A percentile compares a stretch with the other conserved stretches of the same genome.
Conservation (phyloP, 2,888 invertebrate species). For the Empis livida region DNA sequence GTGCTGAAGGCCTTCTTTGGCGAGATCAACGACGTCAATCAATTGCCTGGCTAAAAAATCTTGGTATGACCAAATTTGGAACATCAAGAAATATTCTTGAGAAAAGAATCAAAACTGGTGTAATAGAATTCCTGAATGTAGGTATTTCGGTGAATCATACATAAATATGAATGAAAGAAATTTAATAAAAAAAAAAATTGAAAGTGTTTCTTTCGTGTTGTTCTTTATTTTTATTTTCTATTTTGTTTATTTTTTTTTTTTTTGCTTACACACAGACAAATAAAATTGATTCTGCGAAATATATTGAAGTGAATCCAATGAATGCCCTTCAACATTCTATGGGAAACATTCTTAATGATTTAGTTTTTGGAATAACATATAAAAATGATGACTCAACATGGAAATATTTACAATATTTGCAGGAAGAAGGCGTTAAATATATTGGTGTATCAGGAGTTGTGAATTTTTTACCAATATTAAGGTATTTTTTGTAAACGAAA, state of each 20-base stretch:
- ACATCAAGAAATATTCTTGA: constrained; percentile 49
- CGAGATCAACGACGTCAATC: constrained; percentile 68
- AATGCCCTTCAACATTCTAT: constrained; percentile 44
- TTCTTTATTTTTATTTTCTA: neutral
- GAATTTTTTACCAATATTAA: constrained; percentile 72
- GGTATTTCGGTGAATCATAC: constrained; percentile 4
- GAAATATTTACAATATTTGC: constrained; percentile 60
- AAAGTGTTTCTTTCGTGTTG: neutral
- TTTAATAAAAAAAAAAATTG: neutral
- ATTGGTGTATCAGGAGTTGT: constrained; percentile 72
- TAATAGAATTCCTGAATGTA: constrained; percentile 44
- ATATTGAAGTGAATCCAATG: constrained; percentile 30
- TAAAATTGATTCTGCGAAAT: constrained; percentile 17
- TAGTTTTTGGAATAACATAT: constrained; percentile 67
- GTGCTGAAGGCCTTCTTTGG: constrained; percentile 71
- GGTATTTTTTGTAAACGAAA: constrained; percentile 36
- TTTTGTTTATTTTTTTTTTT: neutral
- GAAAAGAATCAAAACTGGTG: constrained; percentile 47
- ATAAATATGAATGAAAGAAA: neutral
- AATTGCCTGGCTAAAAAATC: constrained; percentile 53
- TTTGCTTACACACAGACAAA: constrained; percentile 9
- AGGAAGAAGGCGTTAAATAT: constrained; percentile 71
- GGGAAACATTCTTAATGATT: constrained; percentile 62
- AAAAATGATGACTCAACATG: constrained; percentile 56
- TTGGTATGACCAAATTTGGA: constrained; percentile 58